Evolutionary conservation across 2,888 invertebrate species (phyloP).

Genomic region (Taenaris catops): DNA sequence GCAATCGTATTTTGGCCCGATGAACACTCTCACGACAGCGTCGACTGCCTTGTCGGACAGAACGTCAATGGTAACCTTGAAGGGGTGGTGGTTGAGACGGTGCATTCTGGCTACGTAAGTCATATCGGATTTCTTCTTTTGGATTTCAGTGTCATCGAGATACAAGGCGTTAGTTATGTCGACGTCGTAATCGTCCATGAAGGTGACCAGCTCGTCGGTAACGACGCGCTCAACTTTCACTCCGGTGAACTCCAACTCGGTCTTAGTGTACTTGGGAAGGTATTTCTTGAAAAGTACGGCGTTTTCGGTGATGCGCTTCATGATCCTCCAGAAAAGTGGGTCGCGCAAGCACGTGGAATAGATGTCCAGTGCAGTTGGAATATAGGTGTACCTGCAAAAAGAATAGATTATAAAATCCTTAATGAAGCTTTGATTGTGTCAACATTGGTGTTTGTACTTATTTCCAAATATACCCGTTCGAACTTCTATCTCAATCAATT

Average conservation of each 20-base stretch:
- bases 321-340: slow-evolving; percentile 85
- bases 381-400: slow-evolving; percentile 54
- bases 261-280: slow-evolving; percentile 79
- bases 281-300: slow-evolving; percentile 81
- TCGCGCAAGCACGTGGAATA: slow-evolving; percentile 84
- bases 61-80: slow-evolving; percentile 79
- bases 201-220: slow-evolving; percentile 84
- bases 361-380: slow-evolving; percentile 82
- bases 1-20: slow-evolving; percentile 86
- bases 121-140: slow-evolving; percentile 68
- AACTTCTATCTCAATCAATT: too few species aligned
- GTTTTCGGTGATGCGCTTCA: slow-evolving; percentile 79
- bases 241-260: slow-evolving; percentile 82
- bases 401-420: too few species aligned
- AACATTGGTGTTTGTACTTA: too few species aligned
- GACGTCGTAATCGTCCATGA: slow-evolving; percentile 84
- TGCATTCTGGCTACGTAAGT: slow-evolving; percentile 77
- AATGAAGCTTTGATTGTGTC: too few species aligned
- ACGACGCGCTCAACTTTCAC: slow-evolving; percentile 80
- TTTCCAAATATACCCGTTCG: too few species aligned
- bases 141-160: slow-evolving; percentile 64
- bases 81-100: slow-evolving; percentile 83
- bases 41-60: slow-evolving; percentile 77
- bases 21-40: slow-evolving; percentile 83
- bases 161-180: slow-evolving; percentile 82